A percentile compares a stretch with the other conserved stretches of the same genome.
Conservation (phyloP, 2,113 vertebrate genomes). For the Orycteropus afer region DNA sequence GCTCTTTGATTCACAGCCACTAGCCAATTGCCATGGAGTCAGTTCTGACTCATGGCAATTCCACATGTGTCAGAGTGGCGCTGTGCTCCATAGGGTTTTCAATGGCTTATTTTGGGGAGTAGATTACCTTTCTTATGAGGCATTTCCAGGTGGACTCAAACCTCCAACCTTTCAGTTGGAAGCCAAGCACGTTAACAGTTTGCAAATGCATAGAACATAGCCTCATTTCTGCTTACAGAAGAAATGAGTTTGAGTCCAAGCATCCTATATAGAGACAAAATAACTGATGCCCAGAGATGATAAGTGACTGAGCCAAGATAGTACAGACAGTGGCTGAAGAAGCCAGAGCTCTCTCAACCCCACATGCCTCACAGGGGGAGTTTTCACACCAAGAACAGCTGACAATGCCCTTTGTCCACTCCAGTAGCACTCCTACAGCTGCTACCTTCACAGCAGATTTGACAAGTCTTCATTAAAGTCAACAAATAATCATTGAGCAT, state of each 20-base stretch:
- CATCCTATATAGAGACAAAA: background rate
- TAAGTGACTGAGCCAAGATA: background rate
- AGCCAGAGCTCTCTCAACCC: background rate
- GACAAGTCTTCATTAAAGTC: constrained; percentile 3
- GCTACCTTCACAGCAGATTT: background rate
- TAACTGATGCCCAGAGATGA: background rate
- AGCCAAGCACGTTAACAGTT: background rate
- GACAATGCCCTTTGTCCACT: background rate
- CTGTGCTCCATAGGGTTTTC: background rate
- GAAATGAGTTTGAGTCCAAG: background rate
- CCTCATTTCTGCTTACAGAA: background rate
- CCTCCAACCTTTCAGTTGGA: background rate
- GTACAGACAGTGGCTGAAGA: background rate
- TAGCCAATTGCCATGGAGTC: background rate
- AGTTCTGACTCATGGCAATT: background rate
- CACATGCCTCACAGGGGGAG: background rate
- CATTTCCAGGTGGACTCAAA: background rate
- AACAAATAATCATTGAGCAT: constrained; percentile 33
- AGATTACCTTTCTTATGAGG: background rate
- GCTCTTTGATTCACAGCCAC: background rate
- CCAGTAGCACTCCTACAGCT: background rate
- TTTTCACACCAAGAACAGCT: background rate
- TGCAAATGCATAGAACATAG: background rate
- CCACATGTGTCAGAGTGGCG: background rate
- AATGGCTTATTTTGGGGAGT: no score